Evolutionary conservation across 2,888 invertebrate species (phyloP).

Genomic region (Ormia ochracea): DNA sequence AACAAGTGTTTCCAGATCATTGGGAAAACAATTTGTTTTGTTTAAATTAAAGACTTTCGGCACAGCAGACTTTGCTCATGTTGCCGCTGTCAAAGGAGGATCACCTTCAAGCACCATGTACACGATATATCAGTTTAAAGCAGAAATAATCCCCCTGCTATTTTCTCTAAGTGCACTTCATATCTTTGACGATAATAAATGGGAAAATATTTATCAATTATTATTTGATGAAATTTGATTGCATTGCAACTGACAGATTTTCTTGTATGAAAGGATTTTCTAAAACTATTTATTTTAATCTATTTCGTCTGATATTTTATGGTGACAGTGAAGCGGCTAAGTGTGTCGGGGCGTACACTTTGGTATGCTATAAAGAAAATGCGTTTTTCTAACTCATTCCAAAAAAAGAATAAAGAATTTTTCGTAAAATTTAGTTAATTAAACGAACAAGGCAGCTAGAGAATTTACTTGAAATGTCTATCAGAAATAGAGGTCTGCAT

Average conservation of each 20-base stretch:
- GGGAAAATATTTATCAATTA: background rate
- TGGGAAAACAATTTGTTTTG: slow-evolving; percentile 54
- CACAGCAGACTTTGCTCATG: background rate
- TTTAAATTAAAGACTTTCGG: slow-evolving; percentile 25
- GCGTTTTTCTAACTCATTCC: too few relatives aligned
- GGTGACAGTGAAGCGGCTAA: too few relatives aligned
- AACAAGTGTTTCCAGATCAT: slow-evolving; percentile 26
- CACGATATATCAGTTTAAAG: background rate
- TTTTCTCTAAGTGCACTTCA: background rate
- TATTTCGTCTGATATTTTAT: too few relatives aligned
- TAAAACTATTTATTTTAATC: background rate
- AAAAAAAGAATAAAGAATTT: too few relatives aligned
- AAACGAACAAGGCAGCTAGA: too few relatives aligned
- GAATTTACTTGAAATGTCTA: too few relatives aligned
- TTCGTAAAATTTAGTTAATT: too few relatives aligned
- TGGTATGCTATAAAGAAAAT: too few relatives aligned
- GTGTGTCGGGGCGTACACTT: too few relatives aligned
- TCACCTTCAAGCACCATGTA: background rate
- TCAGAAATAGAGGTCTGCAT: too few relatives aligned
- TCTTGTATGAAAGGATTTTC: background rate
- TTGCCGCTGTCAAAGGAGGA: slow-evolving; percentile 10
- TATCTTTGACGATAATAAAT: background rate
- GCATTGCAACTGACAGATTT: background rate
- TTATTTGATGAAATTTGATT: background rate
- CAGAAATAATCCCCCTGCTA: background rate